phyloP scores from a whole-genome alignment of 2,888 invertebrate genomes.

The Nephrotoma flavescens region DNA sequence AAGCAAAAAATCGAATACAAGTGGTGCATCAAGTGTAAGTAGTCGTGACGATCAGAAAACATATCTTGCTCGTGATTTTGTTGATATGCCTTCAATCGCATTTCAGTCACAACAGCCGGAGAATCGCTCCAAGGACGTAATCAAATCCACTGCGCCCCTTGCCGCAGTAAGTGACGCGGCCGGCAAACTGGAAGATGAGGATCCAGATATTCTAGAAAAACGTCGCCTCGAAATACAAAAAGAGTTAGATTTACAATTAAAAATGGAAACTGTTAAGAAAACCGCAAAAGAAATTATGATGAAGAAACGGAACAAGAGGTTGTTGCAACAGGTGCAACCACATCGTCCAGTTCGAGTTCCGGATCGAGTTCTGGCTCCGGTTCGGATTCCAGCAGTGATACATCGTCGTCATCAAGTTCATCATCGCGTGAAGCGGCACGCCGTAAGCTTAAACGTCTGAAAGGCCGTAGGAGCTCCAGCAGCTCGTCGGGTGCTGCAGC shows the following conservation, averaged over 20 bases:
- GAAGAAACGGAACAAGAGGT: constrained; percentile 26
- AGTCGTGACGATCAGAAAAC: not conserved
- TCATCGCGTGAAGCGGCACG: constrained; percentile 7
- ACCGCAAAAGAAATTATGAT: constrained; percentile 23
- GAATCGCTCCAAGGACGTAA: not conserved
- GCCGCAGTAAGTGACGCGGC: not conserved
- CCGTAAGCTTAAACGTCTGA: constrained; percentile 14
- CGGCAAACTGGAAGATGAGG: constrained; percentile 9
- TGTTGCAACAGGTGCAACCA: constrained; percentile 6
- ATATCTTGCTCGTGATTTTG: not conserved
- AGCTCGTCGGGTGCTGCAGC: constrained; percentile 48
- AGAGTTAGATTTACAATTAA: constrained; percentile 10
- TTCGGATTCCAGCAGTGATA: constrained; percentile 23
- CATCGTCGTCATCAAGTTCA: constrained; percentile 25
- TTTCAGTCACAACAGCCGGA: not conserved
- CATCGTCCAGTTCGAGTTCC: constrained; percentile 24
- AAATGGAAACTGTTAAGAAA: constrained; percentile 19
- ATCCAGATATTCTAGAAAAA: constrained; percentile 10
- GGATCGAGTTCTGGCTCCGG: constrained; percentile 25
- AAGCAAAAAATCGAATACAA: constrained; percentile 7
- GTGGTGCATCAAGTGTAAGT: not conserved
- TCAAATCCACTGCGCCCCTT: not conserved
- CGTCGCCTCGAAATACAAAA: constrained; percentile 9
- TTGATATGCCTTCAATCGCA: not conserved
- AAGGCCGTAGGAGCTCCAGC: constrained; percentile 41